These are phyloP conservation scores for Chrysogorgia sp. DNA, from an alignment of 92 coral and sea anemone genomes.

Conservation along the genomic window DNA sequence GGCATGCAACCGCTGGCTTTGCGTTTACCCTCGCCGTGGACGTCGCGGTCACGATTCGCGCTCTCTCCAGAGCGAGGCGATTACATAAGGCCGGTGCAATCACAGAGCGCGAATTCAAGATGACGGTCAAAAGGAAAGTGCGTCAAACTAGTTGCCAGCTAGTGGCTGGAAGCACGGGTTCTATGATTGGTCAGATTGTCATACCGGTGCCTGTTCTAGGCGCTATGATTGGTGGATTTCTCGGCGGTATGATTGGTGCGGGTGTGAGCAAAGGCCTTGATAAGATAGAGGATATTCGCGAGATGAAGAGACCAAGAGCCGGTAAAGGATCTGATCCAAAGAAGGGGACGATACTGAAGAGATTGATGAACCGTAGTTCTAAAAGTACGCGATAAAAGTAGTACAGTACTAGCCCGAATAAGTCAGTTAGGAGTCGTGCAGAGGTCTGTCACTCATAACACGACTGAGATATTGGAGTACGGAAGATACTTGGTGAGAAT, in stretches of 20 bases:
- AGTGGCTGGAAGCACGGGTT: constrained; percentile 92
- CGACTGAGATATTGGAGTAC: too few relatives aligned
- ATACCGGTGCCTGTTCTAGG: constrained; percentile 98
- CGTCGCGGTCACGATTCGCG: constrained; percentile 87
- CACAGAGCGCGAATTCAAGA: constrained; percentile 75
- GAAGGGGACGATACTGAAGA: too few relatives aligned
- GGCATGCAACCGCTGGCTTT: constrained; percentile 97
- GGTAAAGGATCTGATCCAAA: too few relatives aligned
- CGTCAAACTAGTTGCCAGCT: constrained; percentile 96
- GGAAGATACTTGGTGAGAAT: too few relatives aligned
- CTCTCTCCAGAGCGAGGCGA: constrained; percentile 78
- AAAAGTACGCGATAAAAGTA: too few relatives aligned
- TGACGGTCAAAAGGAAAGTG: constrained; percentile 73
- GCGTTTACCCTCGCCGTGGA: constrained; percentile 91
- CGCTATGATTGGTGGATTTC: constrained; percentile 95
- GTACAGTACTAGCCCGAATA: too few relatives aligned
- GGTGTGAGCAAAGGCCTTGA: constrained; percentile 94
- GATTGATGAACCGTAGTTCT: too few relatives aligned
- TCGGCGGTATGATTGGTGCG: constrained; percentile 87
- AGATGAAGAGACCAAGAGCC: background rate
- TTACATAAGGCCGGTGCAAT: constrained; percentile 85
- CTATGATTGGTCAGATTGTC: constrained; percentile 99
- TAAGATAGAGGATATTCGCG: constrained; percentile 75
- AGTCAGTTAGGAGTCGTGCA: too few relatives aligned
- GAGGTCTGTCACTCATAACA: too few relatives aligned